Conservation (phyloP, 2,797 vertebrate genomes). For the Sebastes minor region DNA sequence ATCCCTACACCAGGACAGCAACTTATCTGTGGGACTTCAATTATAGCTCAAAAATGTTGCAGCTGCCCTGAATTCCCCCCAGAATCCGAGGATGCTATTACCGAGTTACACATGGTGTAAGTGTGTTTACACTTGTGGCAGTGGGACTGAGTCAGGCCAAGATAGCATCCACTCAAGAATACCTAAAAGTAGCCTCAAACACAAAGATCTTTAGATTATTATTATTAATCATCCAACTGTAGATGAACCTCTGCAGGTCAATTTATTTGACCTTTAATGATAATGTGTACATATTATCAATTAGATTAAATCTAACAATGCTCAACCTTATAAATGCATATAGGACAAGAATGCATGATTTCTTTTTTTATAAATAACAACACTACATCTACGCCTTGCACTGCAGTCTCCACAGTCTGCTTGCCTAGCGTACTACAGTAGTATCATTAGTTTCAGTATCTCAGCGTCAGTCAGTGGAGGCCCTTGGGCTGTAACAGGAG, state of each 20-base stretch:
- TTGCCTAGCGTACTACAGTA: background rate
- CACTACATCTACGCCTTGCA: background rate
- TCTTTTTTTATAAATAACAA: background rate
- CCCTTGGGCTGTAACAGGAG: slow-evolving; percentile 43
- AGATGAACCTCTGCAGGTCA: slow-evolving; percentile 11
- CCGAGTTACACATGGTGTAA: background rate
- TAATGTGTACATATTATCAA: background rate
- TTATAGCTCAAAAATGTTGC: slow-evolving; percentile 35
- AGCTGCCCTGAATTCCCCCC: slow-evolving; percentile 44
- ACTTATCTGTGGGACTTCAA: slow-evolving; percentile 53
- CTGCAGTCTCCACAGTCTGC: background rate
- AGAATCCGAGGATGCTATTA: slow-evolving; percentile 22
- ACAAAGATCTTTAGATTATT: slow-evolving; percentile 12
- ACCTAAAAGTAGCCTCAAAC: background rate
- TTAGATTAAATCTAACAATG: background rate
- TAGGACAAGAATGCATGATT: background rate
- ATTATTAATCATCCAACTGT: background rate
- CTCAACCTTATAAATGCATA: background rate
- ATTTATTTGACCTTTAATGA: background rate
- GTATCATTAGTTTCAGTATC: slow-evolving; percentile 44
- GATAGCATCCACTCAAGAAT: background rate
- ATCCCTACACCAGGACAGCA: slow-evolving; percentile 44
- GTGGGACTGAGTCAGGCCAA: background rate
- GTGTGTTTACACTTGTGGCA: slow-evolving; percentile 28
- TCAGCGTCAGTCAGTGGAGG: slow-evolving; percentile 52